phyloP scores from a whole-genome alignment of 2,797 vertebrate species.

The Gephyroberyx darwinii region DNA sequence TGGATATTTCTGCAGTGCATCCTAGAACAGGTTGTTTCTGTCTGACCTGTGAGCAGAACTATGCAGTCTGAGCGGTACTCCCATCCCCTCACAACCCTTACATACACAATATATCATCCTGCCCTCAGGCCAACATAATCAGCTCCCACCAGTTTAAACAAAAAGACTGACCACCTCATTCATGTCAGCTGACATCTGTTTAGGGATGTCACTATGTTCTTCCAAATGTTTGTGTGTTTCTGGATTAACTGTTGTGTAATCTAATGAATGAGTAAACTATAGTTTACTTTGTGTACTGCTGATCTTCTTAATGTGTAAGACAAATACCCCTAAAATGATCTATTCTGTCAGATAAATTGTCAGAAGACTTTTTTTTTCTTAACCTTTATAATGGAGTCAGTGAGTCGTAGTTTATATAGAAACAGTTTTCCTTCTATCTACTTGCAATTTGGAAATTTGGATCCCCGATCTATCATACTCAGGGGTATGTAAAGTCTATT shows the following conservation, averaged over 20 bases:
- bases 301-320: background rate
- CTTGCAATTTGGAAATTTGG: background rate
- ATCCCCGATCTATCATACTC: no score
- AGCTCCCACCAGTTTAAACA: background rate
- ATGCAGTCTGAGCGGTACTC: background rate
- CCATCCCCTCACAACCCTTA: background rate
- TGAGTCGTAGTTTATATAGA: no score
- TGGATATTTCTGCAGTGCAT: background rate
- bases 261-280: background rate
- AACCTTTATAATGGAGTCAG: no score
- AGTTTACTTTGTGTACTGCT: background rate
- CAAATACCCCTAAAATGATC: no score
- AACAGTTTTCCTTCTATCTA: no score
- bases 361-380: no score
- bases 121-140: background rate
- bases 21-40: slow-evolving; percentile 34
- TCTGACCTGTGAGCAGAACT: slow-evolving; percentile 13
- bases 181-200: no score
- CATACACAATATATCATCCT: slow-evolving; percentile 5
- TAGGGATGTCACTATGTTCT: no score
- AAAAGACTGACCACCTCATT: no score
- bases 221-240: background rate
- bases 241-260: background rate
- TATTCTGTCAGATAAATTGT: background rate
- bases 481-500: accelerated